Conservation (phyloP, 53 echinoderm and acorn worm genomes). For the Mesocentrotus franciscanus region DNA sequence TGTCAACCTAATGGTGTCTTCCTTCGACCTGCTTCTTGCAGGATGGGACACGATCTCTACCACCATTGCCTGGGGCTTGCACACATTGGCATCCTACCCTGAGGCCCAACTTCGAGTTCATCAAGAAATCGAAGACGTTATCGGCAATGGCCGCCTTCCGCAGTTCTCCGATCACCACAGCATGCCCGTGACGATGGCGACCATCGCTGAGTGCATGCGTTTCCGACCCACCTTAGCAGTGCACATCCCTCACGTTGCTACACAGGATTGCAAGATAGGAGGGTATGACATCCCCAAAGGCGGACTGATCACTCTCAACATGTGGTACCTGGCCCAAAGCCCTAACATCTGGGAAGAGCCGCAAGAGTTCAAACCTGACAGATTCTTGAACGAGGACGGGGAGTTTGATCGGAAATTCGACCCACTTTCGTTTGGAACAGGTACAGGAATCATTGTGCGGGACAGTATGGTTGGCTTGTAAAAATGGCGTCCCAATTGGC, state of each 20-base stretch:
- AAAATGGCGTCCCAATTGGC: too few relatives aligned
- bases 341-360: constrained; percentile 52
- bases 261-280: constrained; percentile 76
- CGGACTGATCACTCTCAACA: constrained; percentile 74
- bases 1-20: neutral
- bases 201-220: constrained; percentile 78
- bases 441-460: neutral
- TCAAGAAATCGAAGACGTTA: constrained; percentile 50
- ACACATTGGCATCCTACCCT: constrained; percentile 49
- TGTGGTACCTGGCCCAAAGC: constrained; percentile 36
- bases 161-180: constrained; percentile 66
- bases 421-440: neutral
- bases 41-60: constrained; percentile 69
- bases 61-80: constrained; percentile 49
- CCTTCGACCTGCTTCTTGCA: constrained; percentile 56
- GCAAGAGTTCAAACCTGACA: constrained; percentile 46
- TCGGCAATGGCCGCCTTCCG: constrained; percentile 60
- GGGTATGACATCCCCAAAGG: constrained; percentile 85
- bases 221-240: constrained; percentile 70
- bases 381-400: constrained; percentile 72
- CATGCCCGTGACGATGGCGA: constrained; percentile 83
- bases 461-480: too few relatives aligned
- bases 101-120: constrained; percentile 38
- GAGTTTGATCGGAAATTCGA: constrained; percentile 58
- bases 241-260: constrained; percentile 81